Conservation (phyloP, 2,113 vertebrate genomes). For the Neopipo cinnamomea region DNA sequence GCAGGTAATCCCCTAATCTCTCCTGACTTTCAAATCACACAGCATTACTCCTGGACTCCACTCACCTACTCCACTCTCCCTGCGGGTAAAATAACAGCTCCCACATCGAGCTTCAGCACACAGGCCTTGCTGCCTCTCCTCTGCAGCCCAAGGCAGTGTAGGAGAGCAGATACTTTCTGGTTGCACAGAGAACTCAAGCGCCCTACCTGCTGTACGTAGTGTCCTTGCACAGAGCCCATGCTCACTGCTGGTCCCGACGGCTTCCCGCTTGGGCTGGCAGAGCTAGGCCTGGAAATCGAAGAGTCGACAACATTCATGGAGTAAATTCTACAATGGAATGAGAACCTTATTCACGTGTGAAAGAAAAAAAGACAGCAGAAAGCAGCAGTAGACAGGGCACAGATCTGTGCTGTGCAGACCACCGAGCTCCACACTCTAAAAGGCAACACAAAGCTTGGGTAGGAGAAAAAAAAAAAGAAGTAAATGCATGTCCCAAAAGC, state of each 20-base stretch:
- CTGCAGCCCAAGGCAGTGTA: neutral
- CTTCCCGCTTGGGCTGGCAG: constrained; percentile 96
- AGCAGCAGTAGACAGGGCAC: neutral
- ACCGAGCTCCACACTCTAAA: neutral
- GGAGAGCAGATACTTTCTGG: neutral
- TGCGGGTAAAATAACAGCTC: neutral
- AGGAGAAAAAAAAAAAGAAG: neutral
- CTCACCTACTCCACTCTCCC: neutral
- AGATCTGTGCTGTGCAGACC: neutral
- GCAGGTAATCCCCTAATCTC: neutral
- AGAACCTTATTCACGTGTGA: constrained; percentile 62
- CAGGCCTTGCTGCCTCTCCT: neutral
- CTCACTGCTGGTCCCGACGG: constrained; percentile 83
- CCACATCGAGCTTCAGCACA: neutral
- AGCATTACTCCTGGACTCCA: neutral
- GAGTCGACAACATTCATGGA: constrained; percentile 75
- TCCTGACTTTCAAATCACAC: neutral
- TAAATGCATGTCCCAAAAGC: neutral
- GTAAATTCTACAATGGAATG: constrained; percentile 68
- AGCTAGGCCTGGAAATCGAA: constrained; percentile 90
- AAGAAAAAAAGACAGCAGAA: constrained; percentile 21
- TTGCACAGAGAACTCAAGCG: neutral
- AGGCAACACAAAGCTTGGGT: rapidly evolving
- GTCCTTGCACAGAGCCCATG: constrained; percentile 87
- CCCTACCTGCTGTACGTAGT: constrained; percentile 93